phyloP scores from a whole-genome alignment of 2,113 vertebrate species.

The Hipposideros armiger region DNA sequence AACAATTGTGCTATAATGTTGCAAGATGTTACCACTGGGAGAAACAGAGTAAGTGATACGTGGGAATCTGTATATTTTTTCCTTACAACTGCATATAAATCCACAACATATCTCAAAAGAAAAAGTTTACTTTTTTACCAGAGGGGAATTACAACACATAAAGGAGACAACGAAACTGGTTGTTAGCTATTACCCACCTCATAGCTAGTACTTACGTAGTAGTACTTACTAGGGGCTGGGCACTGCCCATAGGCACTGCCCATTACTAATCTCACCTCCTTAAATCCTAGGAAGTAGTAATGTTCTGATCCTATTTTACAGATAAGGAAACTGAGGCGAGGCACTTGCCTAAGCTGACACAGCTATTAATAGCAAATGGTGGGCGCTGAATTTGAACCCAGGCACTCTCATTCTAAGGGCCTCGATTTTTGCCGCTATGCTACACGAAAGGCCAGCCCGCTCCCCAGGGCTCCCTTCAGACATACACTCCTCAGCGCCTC shows the following conservation, averaged over 20 bases:
- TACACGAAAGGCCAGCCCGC: background rate
- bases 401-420: background rate
- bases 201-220: no score
- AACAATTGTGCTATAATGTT: no score
- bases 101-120: background rate
- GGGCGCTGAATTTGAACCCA: background rate
- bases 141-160: background rate
- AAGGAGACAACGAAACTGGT: background rate
- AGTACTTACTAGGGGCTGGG: no score
- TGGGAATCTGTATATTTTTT: background rate
- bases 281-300: no score
- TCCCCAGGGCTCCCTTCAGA: background rate
- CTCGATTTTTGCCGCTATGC: background rate
- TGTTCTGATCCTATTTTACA: background rate
- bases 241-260: background rate
- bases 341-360: no score
- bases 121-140: background rate
- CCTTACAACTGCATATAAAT: background rate
- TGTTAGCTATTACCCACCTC: background rate
- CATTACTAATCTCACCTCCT: background rate
- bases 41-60: background rate
- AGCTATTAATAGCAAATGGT: no score
- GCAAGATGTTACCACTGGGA: background rate
- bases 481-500: background rate
- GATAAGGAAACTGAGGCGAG: background rate